Conservation (phyloP, 2,113 vertebrate genomes). For the Boulengeromyrus knoepffleri region DNA sequence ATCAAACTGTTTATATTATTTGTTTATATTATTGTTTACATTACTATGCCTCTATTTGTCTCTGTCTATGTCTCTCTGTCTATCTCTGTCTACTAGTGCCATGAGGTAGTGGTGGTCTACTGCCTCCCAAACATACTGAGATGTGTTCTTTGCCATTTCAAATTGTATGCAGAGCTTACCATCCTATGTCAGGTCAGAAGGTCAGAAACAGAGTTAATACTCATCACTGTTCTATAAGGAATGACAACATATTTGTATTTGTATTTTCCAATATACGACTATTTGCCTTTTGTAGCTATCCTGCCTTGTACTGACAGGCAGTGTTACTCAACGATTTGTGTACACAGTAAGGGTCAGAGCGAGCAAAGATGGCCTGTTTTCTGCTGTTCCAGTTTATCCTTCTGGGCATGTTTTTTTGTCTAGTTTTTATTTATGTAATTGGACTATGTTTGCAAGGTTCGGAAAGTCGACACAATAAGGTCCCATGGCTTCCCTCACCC, state of each 20-base stretch:
- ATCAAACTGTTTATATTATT: neutral
- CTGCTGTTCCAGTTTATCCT: neutral
- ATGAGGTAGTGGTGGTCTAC: neutral
- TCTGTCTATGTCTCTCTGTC: neutral
- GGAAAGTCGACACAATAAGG: neutral
- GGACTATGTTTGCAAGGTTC: neutral
- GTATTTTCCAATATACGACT: neutral
- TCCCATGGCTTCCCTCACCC: neutral
- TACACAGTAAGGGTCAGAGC: neutral
- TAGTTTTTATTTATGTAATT: neutral
- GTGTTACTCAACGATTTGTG: neutral
- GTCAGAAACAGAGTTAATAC: neutral
- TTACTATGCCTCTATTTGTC: neutral
- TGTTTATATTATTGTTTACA: no score
- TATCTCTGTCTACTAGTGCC: neutral
- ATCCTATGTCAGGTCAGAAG: neutral
- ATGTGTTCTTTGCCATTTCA: neutral
- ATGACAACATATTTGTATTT: neutral
- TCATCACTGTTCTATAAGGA: neutral
- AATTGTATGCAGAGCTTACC: neutral
- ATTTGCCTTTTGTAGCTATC: neutral
- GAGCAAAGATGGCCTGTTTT: neutral
- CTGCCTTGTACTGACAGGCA: neutral
- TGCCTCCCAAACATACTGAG: neutral
- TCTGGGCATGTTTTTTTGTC: neutral